These are phyloP conservation scores for Drosophila lowei DNA, from an alignment of 1,140 invertebrate genomes.

Conservation along the genomic window DNA sequence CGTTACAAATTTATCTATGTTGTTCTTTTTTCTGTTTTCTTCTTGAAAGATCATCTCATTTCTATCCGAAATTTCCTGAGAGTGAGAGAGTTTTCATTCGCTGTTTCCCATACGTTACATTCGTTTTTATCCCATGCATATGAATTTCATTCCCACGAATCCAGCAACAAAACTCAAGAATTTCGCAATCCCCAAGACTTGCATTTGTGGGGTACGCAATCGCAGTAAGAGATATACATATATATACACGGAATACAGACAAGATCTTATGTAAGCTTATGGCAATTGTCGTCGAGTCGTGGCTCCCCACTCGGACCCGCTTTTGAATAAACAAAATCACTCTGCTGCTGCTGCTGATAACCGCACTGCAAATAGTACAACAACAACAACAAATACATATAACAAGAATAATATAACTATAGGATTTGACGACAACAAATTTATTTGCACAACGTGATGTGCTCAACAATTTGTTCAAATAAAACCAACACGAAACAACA, in stretches of 20 bases:
- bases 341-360: constrained; percentile 47
- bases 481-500: constrained; percentile 9
- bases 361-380: constrained; percentile 43
- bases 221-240: background rate
- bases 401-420: constrained; percentile 9
- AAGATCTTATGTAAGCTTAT: constrained; percentile 51
- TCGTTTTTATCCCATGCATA: too few relatives aligned
- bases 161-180: too few relatives aligned
- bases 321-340: constrained; percentile 42
- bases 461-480: constrained; percentile 51
- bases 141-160: too few relatives aligned
- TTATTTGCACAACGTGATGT: constrained; percentile 57
- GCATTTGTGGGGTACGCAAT: too few relatives aligned
- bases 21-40: too few relatives aligned
- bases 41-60: too few relatives aligned
- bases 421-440: constrained; percentile 15
- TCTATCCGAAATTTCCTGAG: too few relatives aligned
- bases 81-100: too few relatives aligned
- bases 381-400: constrained; percentile 50
- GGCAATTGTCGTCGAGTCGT: constrained; percentile 58
- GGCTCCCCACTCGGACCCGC: constrained; percentile 34
- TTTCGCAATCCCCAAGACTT: too few relatives aligned
- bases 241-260: constrained; percentile 13
- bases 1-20: too few relatives aligned
- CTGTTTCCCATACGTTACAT: too few relatives aligned